Evolutionary conservation across 2,113 vertebrate genomes (phyloP), one percentile per base, ranked within the genome.

Genomic region (Rhinolophus ferrumequinum): DNA sequence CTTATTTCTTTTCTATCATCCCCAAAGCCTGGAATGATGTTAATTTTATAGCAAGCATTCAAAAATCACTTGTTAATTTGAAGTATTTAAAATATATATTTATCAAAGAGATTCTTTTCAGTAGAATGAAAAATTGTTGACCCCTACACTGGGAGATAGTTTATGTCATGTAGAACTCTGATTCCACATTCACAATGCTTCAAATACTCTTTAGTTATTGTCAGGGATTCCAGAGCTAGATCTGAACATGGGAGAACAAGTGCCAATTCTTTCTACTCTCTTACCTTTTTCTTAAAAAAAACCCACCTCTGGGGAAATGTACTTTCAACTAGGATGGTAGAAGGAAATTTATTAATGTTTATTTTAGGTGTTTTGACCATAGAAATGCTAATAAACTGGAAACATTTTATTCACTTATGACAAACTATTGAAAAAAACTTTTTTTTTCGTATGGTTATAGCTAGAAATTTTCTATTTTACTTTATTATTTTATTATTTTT

Each of bases 361-460:
- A 85, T 97, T 96, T 98, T 95, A 91, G 41, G 38, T 83, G 28
- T 96, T 95, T 95, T 91, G 6, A 26, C 50, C 50, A 66, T 62
- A 80, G 85, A 91, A 85, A 88, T 64, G 66, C 47, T 80, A 93
- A 80, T 30, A 73, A 83, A 16, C 52, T 54, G 52, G 16, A 15
- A 54, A 14, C 72, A 80, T 66, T 94, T 91, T 56, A 91, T 44
- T 96, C 60, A 88, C 18, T 91, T 85, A n/a, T n/a, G 54, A 73
- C 54, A 88, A 96, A 41, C 21, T 56, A 92, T 79, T 87, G 50
- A 18, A 70, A 60, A 50, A 50, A 50, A 50, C 14, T n/a, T 3
- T 35, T 33, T 92, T 76, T 84, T 18, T 19, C 18, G 35, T 38
- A 15, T 77, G 38, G 24, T 12, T 87, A 38, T 82, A 95, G 81